Base-by-base conservation (phyloP, 2,888 invertebrate genomes). In the Troilus luridus region DNA sequence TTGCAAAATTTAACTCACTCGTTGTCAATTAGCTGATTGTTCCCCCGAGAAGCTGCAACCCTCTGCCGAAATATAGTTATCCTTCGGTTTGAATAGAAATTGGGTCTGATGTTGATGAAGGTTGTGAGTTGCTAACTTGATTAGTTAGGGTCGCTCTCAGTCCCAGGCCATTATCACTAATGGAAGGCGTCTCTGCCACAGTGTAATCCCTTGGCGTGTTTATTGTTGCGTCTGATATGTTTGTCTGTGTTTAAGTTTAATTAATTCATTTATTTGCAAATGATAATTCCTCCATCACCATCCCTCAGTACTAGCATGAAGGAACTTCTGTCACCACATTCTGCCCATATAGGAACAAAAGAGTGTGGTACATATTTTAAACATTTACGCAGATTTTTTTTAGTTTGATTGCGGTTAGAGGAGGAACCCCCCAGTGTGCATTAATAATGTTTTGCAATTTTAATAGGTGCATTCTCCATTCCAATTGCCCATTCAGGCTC, bases 21-120 rank as follows among this genome's bases (percentile, higher is more conserved):
- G 6, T 41, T 12, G 24, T 14, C 72, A 77, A 77, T 77, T 8
- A 77, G 72, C 7, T 3, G 72, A 5, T 41, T 7, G 27, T 19
- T 41, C 27, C 41, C 72, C 19, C 27, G 17, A 19, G 41, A 41
- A 77, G 41, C 41, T 41, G 0, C 41, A 1, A 77, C 72, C 72
- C 2, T 27, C 27, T 77, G 72, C 10, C 7, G 41, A 27, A 77
- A 77, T 77, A 77, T 77, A 41, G 41, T 77, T 77, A 77, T 77
- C 27, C 27, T 41, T 14, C 67, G 27, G 72, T 77, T 77, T 77
- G 72, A 77, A 77, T 77, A 41, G 72, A 77, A 77, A 77, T 77
- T 77, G 72, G 72, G 72, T 19, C 72, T 77, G 72, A 77, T 77
- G 72, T 41, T 77, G 72, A 77, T 77, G 72, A 77, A 77, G 72